Evolutionary conservation across 2,113 vertebrate species (phyloP), one percentile per base, ranked within the genome.

Genomic region (Hippotragus niger): DNA sequence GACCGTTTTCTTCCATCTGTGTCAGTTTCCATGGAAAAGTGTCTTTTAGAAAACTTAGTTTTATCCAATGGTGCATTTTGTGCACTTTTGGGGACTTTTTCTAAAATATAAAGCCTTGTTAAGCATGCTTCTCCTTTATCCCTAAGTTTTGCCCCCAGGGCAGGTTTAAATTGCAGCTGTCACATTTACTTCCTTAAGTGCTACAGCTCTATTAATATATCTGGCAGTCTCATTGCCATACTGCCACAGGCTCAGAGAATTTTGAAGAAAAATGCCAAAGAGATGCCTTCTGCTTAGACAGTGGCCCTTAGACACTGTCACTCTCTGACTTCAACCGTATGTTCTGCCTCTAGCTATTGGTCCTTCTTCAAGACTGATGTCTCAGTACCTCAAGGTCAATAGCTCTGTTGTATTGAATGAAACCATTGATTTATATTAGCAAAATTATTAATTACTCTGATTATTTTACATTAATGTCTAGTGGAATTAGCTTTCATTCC

Each of bases 81-180:
- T 94, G 50, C 23, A 87, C 76, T 95, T 96, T 93, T 62, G 9
- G 31, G 4, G 9, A 85, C 40, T 95, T 92, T 88, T 86, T 83
- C 25, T 93, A 87, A 97, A 91, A 82, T 89, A 64, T 25, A 52
- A 96, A 95, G 9, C 25, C 86, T 71, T 92, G 33, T 53, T 88
- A 91, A 91, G 29, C 36, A 53, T 86, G 19, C 33, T 13, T 93
- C 25, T 71, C 45, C 86, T 96, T 98, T 93, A 88, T 89, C 33
- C 33, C 33, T 95, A 87, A 95, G n/a, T 95, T 97, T 94, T 94
- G 82, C 84, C 58, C 58, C 14, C 19, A 23, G 81, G 67, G 57
- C 47, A 71, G 21, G 52, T 81, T 85, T 98, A 91, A 97, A 97
- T 93, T 95, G 80, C 88, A 57, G 19, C 91, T 97, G 90, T 92